Evolutionary conservation across 2,113 vertebrate species (phyloP).

Genomic region (Albula glossodonta): DNA sequence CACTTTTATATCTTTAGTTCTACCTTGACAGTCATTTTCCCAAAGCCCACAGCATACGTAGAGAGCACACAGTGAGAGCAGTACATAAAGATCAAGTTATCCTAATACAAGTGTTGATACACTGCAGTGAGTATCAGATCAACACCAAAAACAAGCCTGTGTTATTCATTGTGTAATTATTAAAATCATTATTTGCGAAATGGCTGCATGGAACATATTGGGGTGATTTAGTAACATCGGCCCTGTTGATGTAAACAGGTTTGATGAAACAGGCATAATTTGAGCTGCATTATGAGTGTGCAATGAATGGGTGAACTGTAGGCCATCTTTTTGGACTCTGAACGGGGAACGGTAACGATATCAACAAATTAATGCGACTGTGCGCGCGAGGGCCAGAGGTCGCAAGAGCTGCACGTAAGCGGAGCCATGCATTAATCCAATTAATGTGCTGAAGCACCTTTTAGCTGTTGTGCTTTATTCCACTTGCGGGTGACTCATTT

Average conservation of each 20-base stretch:
- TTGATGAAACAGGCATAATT: background rate
- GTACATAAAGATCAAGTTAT: too few species aligned
- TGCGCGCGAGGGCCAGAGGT: background rate
- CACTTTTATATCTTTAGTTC: background rate
- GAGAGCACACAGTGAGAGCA: too few species aligned
- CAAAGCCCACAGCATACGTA: background rate
- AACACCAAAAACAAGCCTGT: too few species aligned
- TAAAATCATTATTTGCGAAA: too few species aligned
- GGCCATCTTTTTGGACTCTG: background rate
- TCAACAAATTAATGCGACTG: conserved; percentile 9
- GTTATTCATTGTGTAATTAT: too few species aligned
- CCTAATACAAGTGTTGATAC: too few species aligned
- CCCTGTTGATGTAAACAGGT: background rate
- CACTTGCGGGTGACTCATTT: background rate
- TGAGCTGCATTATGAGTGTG: background rate
- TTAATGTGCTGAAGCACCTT: background rate
- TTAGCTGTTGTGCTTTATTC: background rate
- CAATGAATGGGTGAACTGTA: background rate
- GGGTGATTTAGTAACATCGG: background rate
- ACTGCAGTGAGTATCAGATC: too few species aligned
- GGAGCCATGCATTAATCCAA: background rate
- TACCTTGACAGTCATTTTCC: background rate
- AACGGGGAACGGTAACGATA: background rate
- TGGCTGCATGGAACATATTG: too few species aligned
- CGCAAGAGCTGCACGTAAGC: background rate